Evolutionary conservation across 2,797 vertebrate genomes (phyloP).

Genomic region (Anabas testudineus): DNA sequence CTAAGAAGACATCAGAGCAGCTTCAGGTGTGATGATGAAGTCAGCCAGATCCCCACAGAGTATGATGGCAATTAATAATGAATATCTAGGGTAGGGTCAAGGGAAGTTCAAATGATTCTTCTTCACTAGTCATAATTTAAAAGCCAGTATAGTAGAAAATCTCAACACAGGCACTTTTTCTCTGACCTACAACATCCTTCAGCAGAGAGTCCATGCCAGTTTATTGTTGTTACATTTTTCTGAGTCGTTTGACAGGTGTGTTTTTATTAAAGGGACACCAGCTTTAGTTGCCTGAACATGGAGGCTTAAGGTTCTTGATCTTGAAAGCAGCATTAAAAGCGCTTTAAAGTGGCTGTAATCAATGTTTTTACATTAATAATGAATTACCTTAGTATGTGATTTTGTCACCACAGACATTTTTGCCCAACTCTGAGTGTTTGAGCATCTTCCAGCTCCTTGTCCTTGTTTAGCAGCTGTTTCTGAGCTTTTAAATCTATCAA

Average conservation of each 20-base stretch:
- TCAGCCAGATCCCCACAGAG: constrained; percentile 1
- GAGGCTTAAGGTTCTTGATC: not conserved
- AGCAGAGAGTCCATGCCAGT: not conserved
- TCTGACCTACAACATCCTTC: not conserved
- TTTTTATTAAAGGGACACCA: constrained; percentile 7
- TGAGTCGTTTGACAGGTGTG: not conserved
- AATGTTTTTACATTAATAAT: not conserved
- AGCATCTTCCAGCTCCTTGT: not conserved
- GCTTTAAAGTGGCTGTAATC: not conserved
- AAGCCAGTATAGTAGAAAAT: not conserved
- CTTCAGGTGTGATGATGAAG: constrained; percentile 32
- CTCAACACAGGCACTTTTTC: not conserved
- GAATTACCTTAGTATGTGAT: not conserved
- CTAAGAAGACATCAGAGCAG: not conserved
- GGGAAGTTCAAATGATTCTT: constrained; percentile 58
- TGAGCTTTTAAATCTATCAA: constrained; percentile 3
- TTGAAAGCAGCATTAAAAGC: not conserved
- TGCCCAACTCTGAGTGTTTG: not conserved
- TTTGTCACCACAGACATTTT: not conserved
- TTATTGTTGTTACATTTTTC: not conserved
- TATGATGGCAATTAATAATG: constrained; percentile 59
- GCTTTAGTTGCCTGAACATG: not conserved
- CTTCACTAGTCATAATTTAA: not conserved
- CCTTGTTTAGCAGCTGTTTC: not conserved
- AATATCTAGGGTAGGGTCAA: constrained; percentile 42